Conservation (phyloP, 2,797 vertebrate genomes). For the Passerculus sandwichensis region DNA sequence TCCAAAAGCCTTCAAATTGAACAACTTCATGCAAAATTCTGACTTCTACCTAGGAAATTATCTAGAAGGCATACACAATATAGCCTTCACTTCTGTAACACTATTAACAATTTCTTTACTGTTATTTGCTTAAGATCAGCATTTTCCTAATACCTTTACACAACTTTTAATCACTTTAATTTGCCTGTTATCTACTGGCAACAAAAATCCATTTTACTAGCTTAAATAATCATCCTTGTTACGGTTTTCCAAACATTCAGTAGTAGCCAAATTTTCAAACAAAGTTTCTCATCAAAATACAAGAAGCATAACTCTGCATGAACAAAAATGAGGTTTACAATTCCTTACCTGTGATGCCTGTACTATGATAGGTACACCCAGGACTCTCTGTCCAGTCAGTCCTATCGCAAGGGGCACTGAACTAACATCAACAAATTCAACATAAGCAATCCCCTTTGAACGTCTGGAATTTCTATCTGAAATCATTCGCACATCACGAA, state of each 20-base stretch:
- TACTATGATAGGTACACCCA: constrained; percentile 97
- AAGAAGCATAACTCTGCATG: neutral
- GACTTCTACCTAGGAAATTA: neutral
- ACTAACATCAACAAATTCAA: constrained; percentile 95
- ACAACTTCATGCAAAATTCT: neutral
- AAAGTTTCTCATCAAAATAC: neutral
- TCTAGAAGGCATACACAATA: neutral
- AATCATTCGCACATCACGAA: constrained; percentile 96
- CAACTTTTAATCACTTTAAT: neutral
- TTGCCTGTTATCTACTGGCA: neutral
- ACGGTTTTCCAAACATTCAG: neutral
- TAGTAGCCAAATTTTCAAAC: neutral
- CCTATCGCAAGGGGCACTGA: constrained; percentile 97
- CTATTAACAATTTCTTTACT: neutral
- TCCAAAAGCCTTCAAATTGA: neutral
- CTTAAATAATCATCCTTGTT: neutral
- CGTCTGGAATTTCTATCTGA: constrained; percentile 97
- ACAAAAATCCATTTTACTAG: neutral
- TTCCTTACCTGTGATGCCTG: constrained; percentile 92
- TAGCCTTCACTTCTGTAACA: neutral
- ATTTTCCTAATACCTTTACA: neutral
- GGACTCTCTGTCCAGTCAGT: constrained; percentile 92
- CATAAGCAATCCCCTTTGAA: constrained; percentile 97
- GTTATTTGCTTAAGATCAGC: neutral
- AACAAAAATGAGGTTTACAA: neutral